Evolutionary conservation across 1,140 invertebrate species (phyloP).

Genomic region (Eupeodes corollae): DNA sequence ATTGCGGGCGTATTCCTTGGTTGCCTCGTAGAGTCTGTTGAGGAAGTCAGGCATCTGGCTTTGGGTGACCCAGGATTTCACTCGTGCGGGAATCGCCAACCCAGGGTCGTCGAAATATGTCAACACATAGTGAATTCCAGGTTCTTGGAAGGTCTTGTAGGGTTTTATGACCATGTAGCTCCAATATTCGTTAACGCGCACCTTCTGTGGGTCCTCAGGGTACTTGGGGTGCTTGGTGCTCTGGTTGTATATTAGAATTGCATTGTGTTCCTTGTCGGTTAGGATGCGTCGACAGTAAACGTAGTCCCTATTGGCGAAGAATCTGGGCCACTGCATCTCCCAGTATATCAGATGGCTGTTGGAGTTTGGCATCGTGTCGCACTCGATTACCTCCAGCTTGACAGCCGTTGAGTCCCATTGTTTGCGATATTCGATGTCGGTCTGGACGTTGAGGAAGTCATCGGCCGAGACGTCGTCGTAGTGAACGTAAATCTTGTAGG

Average conservation of each 20-base stretch:
- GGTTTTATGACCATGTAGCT: constrained; percentile 77
- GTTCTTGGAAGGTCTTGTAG: constrained; percentile 25
- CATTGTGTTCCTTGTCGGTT: constrained; percentile 41
- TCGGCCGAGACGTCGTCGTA: constrained; percentile 65
- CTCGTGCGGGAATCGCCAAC: constrained; percentile 51
- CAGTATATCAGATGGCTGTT: constrained; percentile 69
- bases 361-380: constrained; percentile 44
- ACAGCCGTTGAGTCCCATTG: constrained; percentile 72
- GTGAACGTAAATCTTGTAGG: constrained; percentile 76
- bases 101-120: constrained; percentile 84
- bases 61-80: constrained; percentile 55
- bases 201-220: constrained; percentile 31
- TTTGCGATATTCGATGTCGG: constrained; percentile 64
- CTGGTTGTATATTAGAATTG: constrained; percentile 41
- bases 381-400: constrained; percentile 53
- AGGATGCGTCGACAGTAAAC: constrained; percentile 66
- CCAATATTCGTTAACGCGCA: constrained; percentile 68
- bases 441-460: constrained; percentile 71
- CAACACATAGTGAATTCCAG: constrained; percentile 60
- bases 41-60: constrained; percentile 37
- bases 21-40: constrained; percentile 33
- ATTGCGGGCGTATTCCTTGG: constrained; percentile 29
- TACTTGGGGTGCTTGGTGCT: constrained; percentile 33
- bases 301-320: constrained; percentile 80
- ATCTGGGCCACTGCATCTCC: constrained; percentile 76